These are phyloP conservation scores for Drosophila funebris DNA, from an alignment of 1,140 invertebrate genomes.

Conservation along the genomic window DNA sequence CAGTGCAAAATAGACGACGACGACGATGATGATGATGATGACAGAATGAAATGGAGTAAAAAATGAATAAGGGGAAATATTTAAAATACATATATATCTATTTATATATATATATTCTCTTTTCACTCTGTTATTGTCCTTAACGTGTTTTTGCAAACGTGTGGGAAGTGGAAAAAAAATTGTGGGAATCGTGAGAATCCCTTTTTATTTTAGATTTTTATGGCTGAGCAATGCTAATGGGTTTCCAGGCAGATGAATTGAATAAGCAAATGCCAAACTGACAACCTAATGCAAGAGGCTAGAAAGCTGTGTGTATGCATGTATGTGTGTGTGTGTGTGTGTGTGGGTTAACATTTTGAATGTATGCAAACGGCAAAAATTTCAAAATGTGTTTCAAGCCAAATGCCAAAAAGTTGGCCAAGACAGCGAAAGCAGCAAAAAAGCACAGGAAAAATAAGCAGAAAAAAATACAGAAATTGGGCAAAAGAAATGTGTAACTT, in stretches of 20 bases:
- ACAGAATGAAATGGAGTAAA: constrained; percentile 32
- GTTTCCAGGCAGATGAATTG: constrained; percentile 55
- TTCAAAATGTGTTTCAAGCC: constrained; percentile 55
- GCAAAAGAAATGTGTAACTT: constrained; percentile 69
- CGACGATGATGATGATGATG: constrained; percentile 42
- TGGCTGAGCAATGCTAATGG: constrained; percentile 53
- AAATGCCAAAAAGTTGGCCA: constrained; percentile 64
- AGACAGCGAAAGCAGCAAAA: constrained; percentile 11
- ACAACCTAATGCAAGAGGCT: constrained; percentile 36
- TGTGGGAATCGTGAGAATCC: neutral
- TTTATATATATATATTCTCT: neutral
- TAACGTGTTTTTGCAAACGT: neutral
- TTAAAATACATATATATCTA: constrained; percentile 54
- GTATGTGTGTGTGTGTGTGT: neutral
- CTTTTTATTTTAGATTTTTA: constrained; percentile 48
- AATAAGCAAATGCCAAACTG: constrained; percentile 49
- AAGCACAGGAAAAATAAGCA: constrained; percentile 11
- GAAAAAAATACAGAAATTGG: constrained; percentile 29
- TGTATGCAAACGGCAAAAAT: constrained; percentile 53
- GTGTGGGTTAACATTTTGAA: constrained; percentile 2
- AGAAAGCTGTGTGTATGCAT: neutral
- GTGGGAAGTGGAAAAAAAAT: neutral
- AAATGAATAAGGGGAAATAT: constrained; percentile 59
- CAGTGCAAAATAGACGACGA: constrained; percentile 22
- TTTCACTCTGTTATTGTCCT: constrained; percentile 9